Evolutionary conservation across 2,888 invertebrate genomes (phyloP), one percentile per base, ranked within the genome.

Genomic region (Diaperis boleti): DNA sequence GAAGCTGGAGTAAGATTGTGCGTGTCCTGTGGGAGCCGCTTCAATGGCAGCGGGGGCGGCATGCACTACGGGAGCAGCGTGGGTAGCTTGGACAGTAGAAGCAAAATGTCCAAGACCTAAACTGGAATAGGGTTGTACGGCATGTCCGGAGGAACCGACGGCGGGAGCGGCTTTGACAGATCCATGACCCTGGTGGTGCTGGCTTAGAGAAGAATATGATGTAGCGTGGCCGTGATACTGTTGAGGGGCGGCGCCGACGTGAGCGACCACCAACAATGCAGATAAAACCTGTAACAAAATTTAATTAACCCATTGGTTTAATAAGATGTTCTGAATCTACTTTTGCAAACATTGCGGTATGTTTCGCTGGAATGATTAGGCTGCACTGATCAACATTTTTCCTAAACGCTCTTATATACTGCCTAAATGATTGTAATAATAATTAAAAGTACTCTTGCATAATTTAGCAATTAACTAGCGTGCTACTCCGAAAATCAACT

Each of bases 141-240:
- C 31, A 8, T 29, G 31, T 29, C 49, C 49, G 29, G 10, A 6
- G 10, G 20, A 26, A n/a, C n/a, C n/a, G 5, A 33, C 11, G 3
- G 14, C 47, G 7, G 47, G 47, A 6, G n/a, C n/a, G n/a, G n/a
- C n/a, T n/a, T n/a, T n/a, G n/a, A n/a, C n/a, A n/a, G n/a, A n/a
- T n/a, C n/a, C n/a, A n/a, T 41, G 39, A 10, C 56, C 56, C n/a
- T 37, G 49, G 13, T 15, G 17, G 39, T 59, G 49, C 20, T 47
- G 47, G 39, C 49, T 59, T 13, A 59, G 11, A 6, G 49, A 18
- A 13, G 49, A 33, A 11, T 47, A 59, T 8, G 59, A 59, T 6
- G 49, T 37, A 8, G 59, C 59, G 20, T 66, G 63, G 14, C 72
- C 68, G 8, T 44, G 44, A 15, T 45, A 20, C 13, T 45, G 10